Conservation (phyloP, 64 coral and sea anemone genomes). For the Anthopleura sola region DNA sequence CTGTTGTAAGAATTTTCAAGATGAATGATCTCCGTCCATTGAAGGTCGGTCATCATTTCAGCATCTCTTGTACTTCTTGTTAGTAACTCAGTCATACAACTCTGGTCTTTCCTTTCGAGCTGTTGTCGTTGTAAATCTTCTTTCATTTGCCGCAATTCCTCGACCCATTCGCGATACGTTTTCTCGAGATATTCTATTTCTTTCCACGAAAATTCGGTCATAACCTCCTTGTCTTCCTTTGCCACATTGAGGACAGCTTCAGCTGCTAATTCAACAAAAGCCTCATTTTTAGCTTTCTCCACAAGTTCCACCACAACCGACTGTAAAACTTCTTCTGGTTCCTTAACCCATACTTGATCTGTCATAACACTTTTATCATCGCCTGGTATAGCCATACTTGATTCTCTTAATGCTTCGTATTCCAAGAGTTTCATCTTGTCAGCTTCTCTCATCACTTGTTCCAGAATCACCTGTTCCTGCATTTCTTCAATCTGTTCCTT, state of each 20-base stretch:
- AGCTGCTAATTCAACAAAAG: background rate
- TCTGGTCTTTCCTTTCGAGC: conserved; percentile 21
- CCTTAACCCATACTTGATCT: background rate
- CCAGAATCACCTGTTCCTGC: background rate
- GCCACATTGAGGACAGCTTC: background rate
- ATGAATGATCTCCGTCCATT: conserved; percentile 9
- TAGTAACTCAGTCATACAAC: background rate
- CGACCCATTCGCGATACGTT: conserved; percentile 30
- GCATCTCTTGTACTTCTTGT: background rate
- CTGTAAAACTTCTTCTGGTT: background rate
- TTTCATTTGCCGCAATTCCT: conserved; percentile 10
- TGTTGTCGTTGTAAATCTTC: background rate
- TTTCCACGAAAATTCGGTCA: conserved; percentile 44
- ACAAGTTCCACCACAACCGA: background rate
- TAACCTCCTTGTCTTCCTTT: conserved; percentile 27
- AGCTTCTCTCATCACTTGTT: background rate
- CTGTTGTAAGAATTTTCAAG: conserved; percentile 23
- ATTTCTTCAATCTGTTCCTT: background rate
- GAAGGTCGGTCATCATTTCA: conserved; percentile 32
- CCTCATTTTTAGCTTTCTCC: background rate
- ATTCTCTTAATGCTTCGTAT: background rate
- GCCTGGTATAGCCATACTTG: background rate
- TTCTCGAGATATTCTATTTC: conserved; percentile 52
- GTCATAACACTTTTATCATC: background rate
- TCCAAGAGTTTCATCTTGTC: background rate